Percentiles rank a stretch among this genome's conserved stretches.
Evolutionary conservation across 1,140 invertebrate species (phyloP).

Genomic region (Sipha flava): DNA sequence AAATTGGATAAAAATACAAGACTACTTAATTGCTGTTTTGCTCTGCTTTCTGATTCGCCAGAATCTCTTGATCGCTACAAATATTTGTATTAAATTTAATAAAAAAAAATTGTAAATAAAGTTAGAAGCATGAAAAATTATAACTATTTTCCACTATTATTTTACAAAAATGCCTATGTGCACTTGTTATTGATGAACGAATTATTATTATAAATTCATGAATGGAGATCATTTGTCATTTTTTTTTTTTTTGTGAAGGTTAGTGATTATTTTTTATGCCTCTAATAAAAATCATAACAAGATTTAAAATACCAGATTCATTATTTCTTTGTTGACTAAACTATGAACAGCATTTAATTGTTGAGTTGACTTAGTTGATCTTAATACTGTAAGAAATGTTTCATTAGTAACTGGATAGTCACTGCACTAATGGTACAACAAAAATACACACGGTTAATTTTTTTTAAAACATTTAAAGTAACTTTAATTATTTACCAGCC

Average conservation of each 20-base stretch:
- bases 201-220: no score
- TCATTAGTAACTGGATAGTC: conserved; percentile 68
- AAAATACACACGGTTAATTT: not conserved
- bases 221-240: no score
- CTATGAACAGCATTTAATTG: conserved; percentile 72
- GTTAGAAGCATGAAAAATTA: no score
- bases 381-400: conserved; percentile 69
- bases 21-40: conserved; percentile 26
- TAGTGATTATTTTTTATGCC: no score
- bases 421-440: conserved; percentile 57
- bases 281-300: no score
- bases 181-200: no score
- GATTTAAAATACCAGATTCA: conserved; percentile 30
- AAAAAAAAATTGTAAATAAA: conserved; percentile 15
- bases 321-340: conserved; percentile 50
- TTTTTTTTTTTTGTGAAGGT: no score
- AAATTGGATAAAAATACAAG: conserved; percentile 23
- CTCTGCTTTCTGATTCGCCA: conserved; percentile 19
- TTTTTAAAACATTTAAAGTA: not conserved
- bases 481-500: conserved; percentile 69
- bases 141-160: no score
- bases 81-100: conserved; percentile 33
- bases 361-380: conserved; percentile 65
- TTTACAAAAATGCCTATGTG: no score
- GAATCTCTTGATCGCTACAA: conserved; percentile 26